These are phyloP conservation scores for Celastrina argiolus DNA, from an alignment of 2,888 invertebrate genomes.

Conservation along the genomic window DNA sequence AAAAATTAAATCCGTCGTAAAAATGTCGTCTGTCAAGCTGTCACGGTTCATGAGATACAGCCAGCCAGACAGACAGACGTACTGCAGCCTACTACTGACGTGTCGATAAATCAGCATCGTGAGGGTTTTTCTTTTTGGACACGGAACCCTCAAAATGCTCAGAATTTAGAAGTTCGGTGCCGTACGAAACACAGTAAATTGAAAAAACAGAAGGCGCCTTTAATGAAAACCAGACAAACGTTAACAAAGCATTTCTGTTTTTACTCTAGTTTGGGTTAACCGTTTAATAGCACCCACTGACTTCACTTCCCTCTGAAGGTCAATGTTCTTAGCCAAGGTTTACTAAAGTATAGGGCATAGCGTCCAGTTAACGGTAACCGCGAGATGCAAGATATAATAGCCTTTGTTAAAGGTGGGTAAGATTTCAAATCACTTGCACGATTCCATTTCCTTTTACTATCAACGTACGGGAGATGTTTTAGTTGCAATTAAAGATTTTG, in stretches of 20 bases:
- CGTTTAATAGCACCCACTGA: slow-evolving; percentile 32
- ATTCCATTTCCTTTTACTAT: slow-evolving; percentile 8
- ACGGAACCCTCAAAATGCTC: too few relatives aligned
- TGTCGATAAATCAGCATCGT: too few relatives aligned
- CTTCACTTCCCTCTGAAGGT: slow-evolving; percentile 37
- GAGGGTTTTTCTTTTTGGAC: too few relatives aligned
- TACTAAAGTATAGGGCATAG: slow-evolving; percentile 40
- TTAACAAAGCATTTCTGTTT: slow-evolving; percentile 12
- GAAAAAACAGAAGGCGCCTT: neutral
- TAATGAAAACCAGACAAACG: slow-evolving; percentile 11
- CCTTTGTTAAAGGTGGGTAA: neutral
- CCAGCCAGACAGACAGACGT: too few relatives aligned
- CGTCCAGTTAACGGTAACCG: slow-evolving; percentile 34
- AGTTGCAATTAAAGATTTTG: neutral
- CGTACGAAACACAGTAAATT: neutral
- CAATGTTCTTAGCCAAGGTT: slow-evolving; percentile 44
- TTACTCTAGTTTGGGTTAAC: slow-evolving; percentile 11
- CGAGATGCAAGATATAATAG: slow-evolving; percentile 1
- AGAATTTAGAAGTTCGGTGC: too few relatives aligned
- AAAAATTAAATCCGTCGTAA: too few relatives aligned
- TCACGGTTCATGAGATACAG: too few relatives aligned
- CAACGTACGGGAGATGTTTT: neutral
- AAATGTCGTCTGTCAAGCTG: too few relatives aligned
- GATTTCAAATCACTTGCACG: slow-evolving; percentile 9
- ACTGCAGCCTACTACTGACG: too few relatives aligned